Percentiles rank a stretch among this genome's conserved stretches.
These are phyloP conservation scores for Eueremaeus valkanovi DNA, from an alignment of 2,888 invertebrate genomes.

Conservation along the genomic window DNA sequence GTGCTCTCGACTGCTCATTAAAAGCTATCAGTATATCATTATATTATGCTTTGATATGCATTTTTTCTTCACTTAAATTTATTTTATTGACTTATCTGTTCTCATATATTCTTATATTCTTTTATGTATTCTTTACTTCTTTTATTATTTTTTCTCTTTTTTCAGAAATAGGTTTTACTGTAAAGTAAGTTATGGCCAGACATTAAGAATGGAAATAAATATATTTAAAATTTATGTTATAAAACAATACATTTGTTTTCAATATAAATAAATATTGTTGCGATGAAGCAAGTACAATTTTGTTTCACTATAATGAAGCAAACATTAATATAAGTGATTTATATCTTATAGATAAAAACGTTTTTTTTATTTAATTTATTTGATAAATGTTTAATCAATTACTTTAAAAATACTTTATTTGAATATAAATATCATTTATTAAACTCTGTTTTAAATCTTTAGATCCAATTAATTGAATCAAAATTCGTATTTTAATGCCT, in stretches of 20 bases:
- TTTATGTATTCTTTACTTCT: background rate
- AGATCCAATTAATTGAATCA: too few species aligned
- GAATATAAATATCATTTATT: too few species aligned
- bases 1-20: constrained; percentile 29
- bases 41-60: background rate
- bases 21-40: constrained; percentile 32
- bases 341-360: too few species aligned
- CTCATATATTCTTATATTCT: background rate
- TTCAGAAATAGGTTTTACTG: background rate
- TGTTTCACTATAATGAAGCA: too few species aligned
- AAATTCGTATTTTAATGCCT: too few species aligned
- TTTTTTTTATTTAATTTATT: too few species aligned
- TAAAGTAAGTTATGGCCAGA: background rate
- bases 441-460: too few species aligned
- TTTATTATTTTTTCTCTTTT: background rate
- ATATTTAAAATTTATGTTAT: too few species aligned
- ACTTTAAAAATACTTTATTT: too few species aligned
- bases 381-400: too few species aligned
- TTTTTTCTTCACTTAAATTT: constrained; percentile 6
- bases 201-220: background rate
- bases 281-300: too few species aligned
- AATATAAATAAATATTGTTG: background rate
- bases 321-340: too few species aligned
- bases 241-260: background rate
- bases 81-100: constrained; percentile 12